Conservation (phyloP, 2,888 invertebrate species). For the Pollenia angustigena region DNA sequence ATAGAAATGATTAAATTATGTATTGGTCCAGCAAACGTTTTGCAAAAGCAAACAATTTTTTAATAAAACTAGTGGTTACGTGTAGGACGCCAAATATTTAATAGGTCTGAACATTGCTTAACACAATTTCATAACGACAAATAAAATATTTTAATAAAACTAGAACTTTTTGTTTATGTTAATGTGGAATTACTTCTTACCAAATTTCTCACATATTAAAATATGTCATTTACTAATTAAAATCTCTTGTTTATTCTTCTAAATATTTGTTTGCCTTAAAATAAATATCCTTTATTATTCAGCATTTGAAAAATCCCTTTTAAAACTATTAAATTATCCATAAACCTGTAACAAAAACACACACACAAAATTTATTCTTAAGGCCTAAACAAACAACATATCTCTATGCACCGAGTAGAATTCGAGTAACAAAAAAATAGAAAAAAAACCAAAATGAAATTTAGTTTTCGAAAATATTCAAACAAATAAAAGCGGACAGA, state of each 20-base stretch:
- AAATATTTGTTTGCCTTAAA: background rate
- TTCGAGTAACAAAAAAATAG: background rate
- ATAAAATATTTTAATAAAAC: no score
- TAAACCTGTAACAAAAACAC: constrained; percentile 46
- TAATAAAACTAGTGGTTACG: no score
- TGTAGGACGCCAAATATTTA: no score
- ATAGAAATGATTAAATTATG: no score
- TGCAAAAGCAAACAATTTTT: no score
- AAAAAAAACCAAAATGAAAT: background rate
- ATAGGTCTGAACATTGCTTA: no score
- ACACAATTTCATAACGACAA: no score
- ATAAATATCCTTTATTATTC: background rate
- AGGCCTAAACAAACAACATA: constrained; percentile 45
- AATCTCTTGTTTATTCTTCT: background rate
- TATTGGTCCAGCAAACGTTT: no score
- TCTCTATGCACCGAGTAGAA: background rate
- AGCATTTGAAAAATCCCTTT: constrained; percentile 10
- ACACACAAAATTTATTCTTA: background rate
- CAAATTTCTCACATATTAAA: no score
- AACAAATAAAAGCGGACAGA: background rate
- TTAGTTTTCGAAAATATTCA: constrained; percentile 27
- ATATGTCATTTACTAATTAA: no score
- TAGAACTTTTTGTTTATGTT: no score
- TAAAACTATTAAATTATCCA: constrained; percentile 42
- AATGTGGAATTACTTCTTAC: no score